phyloP scores from a whole-genome alignment of 1,140 invertebrate genomes.

The Ips nitidus region DNA sequence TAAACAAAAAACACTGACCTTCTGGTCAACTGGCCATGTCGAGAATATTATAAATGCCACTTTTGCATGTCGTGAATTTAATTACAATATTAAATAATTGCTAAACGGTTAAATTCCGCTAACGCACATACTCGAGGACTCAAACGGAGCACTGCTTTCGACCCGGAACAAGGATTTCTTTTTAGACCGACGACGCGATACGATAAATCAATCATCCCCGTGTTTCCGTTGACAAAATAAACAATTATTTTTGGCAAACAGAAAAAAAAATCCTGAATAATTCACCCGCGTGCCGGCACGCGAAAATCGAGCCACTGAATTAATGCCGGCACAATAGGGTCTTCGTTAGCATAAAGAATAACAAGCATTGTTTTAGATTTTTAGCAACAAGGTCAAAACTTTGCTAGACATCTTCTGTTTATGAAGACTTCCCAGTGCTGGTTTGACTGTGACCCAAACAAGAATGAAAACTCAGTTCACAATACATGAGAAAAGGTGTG shows the following conservation, averaged over 20 bases:
- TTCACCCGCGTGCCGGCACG: constrained; percentile 8
- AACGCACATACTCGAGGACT: too few species aligned
- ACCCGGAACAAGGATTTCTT: too few species aligned
- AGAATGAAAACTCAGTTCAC: too few species aligned
- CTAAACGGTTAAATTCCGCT: not conserved
- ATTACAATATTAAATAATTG: constrained; percentile 28
- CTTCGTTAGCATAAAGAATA: constrained; percentile 10
- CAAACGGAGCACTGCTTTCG: too few species aligned
- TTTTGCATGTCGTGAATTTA: constrained; percentile 26
- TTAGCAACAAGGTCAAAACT: too few species aligned
- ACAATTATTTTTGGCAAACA: constrained; percentile 25
- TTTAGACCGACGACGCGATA: too few species aligned
- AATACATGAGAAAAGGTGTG: too few species aligned
- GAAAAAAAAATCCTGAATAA: constrained; percentile 19
- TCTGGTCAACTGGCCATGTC: constrained; percentile 4
- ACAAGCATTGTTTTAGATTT: not conserved
- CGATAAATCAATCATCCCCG: constrained; percentile 17
- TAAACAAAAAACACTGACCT: not conserved
- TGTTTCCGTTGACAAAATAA: constrained; percentile 25
- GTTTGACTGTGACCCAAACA: too few species aligned
- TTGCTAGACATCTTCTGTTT: too few species aligned
- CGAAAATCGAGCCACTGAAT: constrained; percentile 8
- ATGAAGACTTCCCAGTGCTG: too few species aligned
- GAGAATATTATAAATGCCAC: constrained; percentile 22
- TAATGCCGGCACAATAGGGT: constrained; percentile 8